A percentile compares a stretch with the other conserved stretches of the same genome.
These are phyloP conservation scores for Dioctria rufipes DNA, from an alignment of 2,888 invertebrate genomes.

Conservation along the genomic window DNA sequence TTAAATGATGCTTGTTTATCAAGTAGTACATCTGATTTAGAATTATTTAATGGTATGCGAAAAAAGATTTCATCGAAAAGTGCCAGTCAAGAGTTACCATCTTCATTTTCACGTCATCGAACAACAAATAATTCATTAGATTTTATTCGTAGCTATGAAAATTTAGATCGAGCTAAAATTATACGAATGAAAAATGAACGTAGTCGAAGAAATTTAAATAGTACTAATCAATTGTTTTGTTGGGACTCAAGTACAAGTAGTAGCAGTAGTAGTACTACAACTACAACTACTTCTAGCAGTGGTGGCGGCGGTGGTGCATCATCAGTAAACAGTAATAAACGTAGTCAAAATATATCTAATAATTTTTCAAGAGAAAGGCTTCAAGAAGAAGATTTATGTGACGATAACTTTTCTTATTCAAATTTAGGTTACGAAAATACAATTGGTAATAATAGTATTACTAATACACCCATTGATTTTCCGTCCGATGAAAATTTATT, in stretches of 20 bases:
- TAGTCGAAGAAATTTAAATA: constrained; percentile 46
- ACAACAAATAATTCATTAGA: constrained; percentile 59
- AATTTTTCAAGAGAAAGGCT: constrained; percentile 59
- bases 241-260: constrained; percentile 52
- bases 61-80: constrained; percentile 59
- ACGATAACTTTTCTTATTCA: constrained; percentile 58
- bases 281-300: no score
- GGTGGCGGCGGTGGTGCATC: not conserved
- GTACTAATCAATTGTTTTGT: constrained; percentile 12
- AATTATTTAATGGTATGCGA: constrained; percentile 57
- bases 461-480: constrained; percentile 55
- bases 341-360: constrained; percentile 48
- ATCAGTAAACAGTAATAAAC: constrained; percentile 11
- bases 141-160: constrained; percentile 61
- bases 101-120: constrained; percentile 58
- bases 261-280: not conserved
- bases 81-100: constrained; percentile 59
- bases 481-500: constrained; percentile 61
- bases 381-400: constrained; percentile 58
- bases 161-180: constrained; percentile 61
- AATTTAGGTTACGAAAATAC: constrained; percentile 60
- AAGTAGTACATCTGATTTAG: constrained; percentile 61
- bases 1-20: constrained; percentile 62
- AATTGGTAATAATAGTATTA: constrained; percentile 21
- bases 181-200: constrained; percentile 60